Conservation (phyloP, 2,797 vertebrate genomes). For the Aeoliscus strigatus region DNA sequence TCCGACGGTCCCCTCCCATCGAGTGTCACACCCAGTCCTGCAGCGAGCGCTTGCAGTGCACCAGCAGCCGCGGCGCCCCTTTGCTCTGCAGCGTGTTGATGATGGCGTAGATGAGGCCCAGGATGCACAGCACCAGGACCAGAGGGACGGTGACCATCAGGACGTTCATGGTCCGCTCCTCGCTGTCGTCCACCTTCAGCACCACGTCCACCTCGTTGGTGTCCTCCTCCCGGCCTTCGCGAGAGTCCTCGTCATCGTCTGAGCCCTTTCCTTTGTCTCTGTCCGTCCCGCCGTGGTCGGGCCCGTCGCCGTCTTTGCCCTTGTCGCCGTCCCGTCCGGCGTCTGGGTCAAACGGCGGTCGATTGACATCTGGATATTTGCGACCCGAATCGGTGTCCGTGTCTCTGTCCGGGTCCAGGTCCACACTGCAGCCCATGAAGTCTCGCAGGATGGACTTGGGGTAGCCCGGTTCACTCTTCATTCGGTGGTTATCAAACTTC, state of each 20-base stretch:
- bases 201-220: constrained; percentile 88
- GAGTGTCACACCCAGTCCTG: constrained; percentile 93
- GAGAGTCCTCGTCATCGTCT: constrained; percentile 47
- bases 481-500: constrained; percentile 95
- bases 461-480: constrained; percentile 92
- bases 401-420: constrained; percentile 72
- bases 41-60: constrained; percentile 95
- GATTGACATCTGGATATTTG: constrained; percentile 78
- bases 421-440: constrained; percentile 93
- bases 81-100: constrained; percentile 94
- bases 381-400: constrained; percentile 63
- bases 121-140: constrained; percentile 88
- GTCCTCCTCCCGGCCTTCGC: constrained; percentile 68
- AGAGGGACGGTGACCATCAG: constrained; percentile 89
- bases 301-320: constrained; percentile 45
- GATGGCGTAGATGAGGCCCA: constrained; percentile 88
- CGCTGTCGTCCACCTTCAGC: constrained; percentile 89
- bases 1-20: constrained; percentile 15
- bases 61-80: constrained; percentile 85
- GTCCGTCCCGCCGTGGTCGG: constrained; percentile 40
- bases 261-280: constrained; percentile 33
- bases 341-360: constrained; percentile 76
- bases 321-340: constrained; percentile 57
- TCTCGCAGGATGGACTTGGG: constrained; percentile 94
- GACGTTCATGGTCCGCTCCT: constrained; percentile 85